Conservation (phyloP, 2,797 vertebrate genomes). For the Sebastes wilsoni region DNA sequence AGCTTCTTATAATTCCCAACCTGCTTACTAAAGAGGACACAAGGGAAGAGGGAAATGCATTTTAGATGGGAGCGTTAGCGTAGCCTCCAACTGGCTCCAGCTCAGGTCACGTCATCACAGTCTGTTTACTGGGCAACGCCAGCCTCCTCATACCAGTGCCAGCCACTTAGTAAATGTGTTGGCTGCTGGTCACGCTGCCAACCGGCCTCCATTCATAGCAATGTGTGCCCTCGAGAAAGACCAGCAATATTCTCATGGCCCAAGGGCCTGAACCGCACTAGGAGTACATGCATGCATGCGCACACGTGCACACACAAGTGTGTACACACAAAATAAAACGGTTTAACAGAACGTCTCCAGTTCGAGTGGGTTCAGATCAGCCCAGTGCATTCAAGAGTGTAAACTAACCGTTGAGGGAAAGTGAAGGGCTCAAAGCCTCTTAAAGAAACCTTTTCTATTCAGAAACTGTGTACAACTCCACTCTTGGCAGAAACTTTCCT, state of each 20-base stretch:
- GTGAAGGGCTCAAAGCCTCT: constrained; percentile 69
- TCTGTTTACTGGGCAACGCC: constrained; percentile 64
- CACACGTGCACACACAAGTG: constrained; percentile 26
- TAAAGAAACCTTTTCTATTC: constrained; percentile 64
- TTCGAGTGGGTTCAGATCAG: constrained; percentile 71
- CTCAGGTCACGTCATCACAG: constrained; percentile 64
- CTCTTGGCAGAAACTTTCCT: constrained; percentile 39
- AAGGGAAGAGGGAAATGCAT: constrained; percentile 29
- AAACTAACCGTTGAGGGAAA: constrained; percentile 71
- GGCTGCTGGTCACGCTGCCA: constrained; percentile 74
- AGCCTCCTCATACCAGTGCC: constrained; percentile 65
- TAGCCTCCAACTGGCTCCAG: constrained; percentile 56
- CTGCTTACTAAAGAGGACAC: constrained; percentile 31
- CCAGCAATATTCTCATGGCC: constrained; percentile 72
- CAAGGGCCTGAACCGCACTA: constrained; percentile 51
- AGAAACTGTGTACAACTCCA: constrained; percentile 56
- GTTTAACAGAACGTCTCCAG: constrained; percentile 60
- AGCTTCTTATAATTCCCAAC: constrained; percentile 28
- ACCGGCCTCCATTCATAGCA: constrained; percentile 75
- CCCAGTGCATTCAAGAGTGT: constrained; percentile 69
- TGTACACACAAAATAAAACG: constrained; percentile 61
- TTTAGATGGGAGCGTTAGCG: constrained; percentile 34
- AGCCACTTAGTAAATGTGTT: constrained; percentile 79
- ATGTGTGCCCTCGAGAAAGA: constrained; percentile 72
- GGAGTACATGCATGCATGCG: constrained; percentile 34